These are phyloP conservation scores for Horisme vitalbata DNA, from an alignment of 2,888 invertebrate species.

Conservation along the genomic window DNA sequence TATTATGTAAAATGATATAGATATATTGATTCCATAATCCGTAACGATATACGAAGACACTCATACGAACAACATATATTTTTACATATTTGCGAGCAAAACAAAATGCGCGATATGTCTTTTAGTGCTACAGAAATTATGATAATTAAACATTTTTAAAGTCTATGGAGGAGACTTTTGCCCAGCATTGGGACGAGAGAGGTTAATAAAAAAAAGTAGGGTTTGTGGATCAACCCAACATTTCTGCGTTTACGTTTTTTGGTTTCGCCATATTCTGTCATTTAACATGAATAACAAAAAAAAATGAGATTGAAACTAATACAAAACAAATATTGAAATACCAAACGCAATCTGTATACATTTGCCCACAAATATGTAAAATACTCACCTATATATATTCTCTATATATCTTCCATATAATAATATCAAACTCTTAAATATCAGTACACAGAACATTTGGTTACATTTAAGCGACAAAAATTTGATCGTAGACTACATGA, in stretches of 20 bases:
- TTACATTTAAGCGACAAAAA: conserved; percentile 6
- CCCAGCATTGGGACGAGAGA: no score
- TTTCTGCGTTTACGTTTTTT: no score
- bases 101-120: conserved; percentile 17
- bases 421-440: conserved; percentile 16
- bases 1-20: no score
- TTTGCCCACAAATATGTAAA: conserved; percentile 16
- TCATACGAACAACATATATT: conserved; percentile 16
- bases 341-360: neutral
- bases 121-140: conserved; percentile 1
- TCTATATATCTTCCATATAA: conserved; percentile 6
- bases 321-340: no score
- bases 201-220: no score
- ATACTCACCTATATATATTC: conserved; percentile 2
- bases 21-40: no score
- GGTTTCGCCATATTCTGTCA: no score
- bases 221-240: no score
- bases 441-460: conserved; percentile 18
- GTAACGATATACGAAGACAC: conserved; percentile 19
- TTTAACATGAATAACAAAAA: no score
- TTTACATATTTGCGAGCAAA: conserved; percentile 28
- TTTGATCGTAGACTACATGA: conserved; percentile 12
- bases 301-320: no score
- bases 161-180: no score
- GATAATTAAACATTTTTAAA: conserved; percentile 2